These are phyloP conservation scores for Cabera pusaria DNA, from an alignment of 2,888 invertebrate species.

Conservation along the genomic window DNA sequence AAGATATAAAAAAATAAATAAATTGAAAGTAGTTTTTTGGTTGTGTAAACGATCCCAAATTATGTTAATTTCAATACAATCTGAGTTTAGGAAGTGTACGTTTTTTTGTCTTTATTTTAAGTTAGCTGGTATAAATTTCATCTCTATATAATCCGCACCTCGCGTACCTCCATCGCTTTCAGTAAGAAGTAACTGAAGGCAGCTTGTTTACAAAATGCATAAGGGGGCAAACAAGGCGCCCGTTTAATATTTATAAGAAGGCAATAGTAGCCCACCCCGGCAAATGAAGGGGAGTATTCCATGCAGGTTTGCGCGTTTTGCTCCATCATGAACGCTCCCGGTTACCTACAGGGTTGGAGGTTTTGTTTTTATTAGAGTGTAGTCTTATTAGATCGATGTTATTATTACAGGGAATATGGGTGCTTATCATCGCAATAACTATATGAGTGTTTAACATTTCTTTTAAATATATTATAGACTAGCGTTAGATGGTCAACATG, in stretches of 20 bases:
- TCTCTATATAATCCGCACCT: slow-evolving; percentile 4
- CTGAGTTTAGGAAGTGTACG: no score
- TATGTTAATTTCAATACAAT: no score
- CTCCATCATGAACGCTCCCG: slow-evolving; percentile 15
- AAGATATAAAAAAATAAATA: no score
- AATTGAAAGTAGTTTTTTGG: no score
- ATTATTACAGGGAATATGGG: slow-evolving; percentile 1
- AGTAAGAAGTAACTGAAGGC: slow-evolving; percentile 16
- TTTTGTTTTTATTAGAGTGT: slow-evolving; percentile 19
- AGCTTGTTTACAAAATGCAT: slow-evolving; percentile 51
- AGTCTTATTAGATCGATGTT: slow-evolving; percentile 9
- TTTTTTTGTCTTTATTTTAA: no score
- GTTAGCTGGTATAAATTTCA: no score
- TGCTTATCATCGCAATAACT: not conserved
- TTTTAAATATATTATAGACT: no score
- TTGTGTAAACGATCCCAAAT: no score
- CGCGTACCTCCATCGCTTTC: slow-evolving; percentile 4
- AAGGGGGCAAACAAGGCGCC: slow-evolving; percentile 43
- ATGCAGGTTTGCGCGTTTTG: slow-evolving; percentile 23
- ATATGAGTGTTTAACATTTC: no score
- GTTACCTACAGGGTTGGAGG: slow-evolving; percentile 3
- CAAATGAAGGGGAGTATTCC: slow-evolving; percentile 26
- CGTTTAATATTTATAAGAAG: slow-evolving; percentile 51
- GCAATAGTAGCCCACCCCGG: slow-evolving; percentile 33
- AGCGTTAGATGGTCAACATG: no score